A percentile compares a stretch with the other conserved stretches of the same genome.
Conservation (phyloP, 1,140 invertebrate species). For the Helicoverpa zea region DNA sequence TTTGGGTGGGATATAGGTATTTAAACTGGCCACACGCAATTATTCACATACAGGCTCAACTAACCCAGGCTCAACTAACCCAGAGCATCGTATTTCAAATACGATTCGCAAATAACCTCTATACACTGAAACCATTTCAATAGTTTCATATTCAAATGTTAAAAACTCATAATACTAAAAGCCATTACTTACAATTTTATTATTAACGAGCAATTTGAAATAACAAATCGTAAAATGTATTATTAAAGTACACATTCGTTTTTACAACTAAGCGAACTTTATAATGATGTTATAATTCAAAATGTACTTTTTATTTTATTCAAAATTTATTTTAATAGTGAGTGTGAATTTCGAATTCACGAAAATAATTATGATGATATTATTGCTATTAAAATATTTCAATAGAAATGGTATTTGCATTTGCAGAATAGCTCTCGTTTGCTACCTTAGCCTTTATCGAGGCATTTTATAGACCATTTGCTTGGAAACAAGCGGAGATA, state of each 20-base stretch:
- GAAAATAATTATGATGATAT: too few species aligned
- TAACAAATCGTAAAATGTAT: background rate
- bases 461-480: conserved; percentile 64
- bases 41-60: too few species aligned
- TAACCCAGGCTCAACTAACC: too few species aligned
- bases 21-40: too few species aligned
- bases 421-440: conserved; percentile 48
- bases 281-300: background rate
- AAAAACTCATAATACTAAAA: background rate
- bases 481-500: conserved; percentile 61
- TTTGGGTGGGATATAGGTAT: too few species aligned
- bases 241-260: background rate
- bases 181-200: background rate
- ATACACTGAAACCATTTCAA: too few species aligned
- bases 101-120: too few species aligned
- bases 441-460: conserved; percentile 59
- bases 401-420: conserved; percentile 3
- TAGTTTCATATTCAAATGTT: background rate
- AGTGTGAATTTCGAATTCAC: too few species aligned
- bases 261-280: too few species aligned
- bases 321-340: background rate
- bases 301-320: background rate
- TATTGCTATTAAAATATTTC: conserved; percentile 4
- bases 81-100: too few species aligned
- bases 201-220: background rate